phyloP scores from a whole-genome alignment of 2,113 vertebrate genomes.

The Prietella phreatophila region DNA sequence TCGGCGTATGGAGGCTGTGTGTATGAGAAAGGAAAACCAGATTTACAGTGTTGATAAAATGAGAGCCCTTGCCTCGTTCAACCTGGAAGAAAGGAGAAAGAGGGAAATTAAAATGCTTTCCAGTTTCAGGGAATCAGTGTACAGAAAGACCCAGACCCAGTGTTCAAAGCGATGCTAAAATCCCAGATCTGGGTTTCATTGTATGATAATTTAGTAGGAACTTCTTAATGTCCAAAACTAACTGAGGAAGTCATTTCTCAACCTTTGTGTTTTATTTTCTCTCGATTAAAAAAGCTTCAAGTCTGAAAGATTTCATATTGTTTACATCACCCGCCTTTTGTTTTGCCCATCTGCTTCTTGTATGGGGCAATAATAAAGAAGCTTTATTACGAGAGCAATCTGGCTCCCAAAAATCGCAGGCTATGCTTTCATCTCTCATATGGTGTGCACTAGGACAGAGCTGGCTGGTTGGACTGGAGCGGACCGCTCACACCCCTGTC shows the following conservation, averaged over 20 bases:
- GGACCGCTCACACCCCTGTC: conserved; percentile 49
- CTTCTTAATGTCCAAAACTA: background rate
- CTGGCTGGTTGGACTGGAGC: conserved; percentile 36
- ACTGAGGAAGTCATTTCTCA: conserved; percentile 33
- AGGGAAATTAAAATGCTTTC: conserved; percentile 96
- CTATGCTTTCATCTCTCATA: conserved; percentile 53
- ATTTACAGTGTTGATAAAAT: conserved; percentile 97
- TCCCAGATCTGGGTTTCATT: background rate
- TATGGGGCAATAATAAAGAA: conserved; percentile 5
- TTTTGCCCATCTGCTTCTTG: conserved; percentile 16
- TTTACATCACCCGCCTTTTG: conserved; percentile 38
- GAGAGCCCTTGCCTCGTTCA: conserved; percentile 93
- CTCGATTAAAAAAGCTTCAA: conserved; percentile 4
- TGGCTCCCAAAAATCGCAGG: conserved; percentile 31
- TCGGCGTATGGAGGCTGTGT: conserved; percentile 96
- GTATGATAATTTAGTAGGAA: background rate
- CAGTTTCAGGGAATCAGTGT: conserved; percentile 96
- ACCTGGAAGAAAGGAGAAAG: conserved; percentile 94
- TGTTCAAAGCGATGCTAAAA: background rate
- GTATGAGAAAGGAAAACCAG: conserved; percentile 98
- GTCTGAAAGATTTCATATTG: background rate
- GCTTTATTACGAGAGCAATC: conserved; percentile 17
- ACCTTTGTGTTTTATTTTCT: background rate
- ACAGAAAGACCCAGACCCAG: conserved; percentile 96
- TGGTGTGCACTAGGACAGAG: conserved; percentile 47